A percentile compares a stretch with the other conserved stretches of the same genome.
Evolutionary conservation across 92 coral and sea anemone genomes (phyloP).

Genomic region (Actinostola sp.): DNA sequence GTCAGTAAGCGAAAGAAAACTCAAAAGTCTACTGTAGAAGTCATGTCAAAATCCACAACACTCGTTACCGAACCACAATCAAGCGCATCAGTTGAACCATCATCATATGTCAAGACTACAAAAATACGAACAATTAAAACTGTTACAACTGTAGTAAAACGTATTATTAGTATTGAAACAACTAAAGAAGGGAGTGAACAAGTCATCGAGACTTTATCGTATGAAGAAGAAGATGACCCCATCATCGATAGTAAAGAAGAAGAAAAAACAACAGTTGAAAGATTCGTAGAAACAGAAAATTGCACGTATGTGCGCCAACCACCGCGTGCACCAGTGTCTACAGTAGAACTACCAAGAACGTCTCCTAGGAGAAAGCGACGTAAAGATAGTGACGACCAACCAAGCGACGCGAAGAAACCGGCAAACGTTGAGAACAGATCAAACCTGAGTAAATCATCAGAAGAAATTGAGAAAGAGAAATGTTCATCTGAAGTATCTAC

Average conservation of each 20-base stretch:
- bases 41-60: too few relatives aligned
- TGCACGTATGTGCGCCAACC: constrained; percentile 20
- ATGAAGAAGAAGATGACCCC: constrained; percentile 55
- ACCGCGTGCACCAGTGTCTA: constrained; percentile 6
- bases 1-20: constrained; percentile 12
- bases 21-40: not conserved
- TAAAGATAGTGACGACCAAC: not conserved
- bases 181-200: constrained; percentile 50
- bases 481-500: not conserved
- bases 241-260: constrained; percentile 38
- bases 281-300: constrained; percentile 22
- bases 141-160: constrained; percentile 58
- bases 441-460: not conserved
- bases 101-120: constrained; percentile 50
- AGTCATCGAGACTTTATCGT: constrained; percentile 39
- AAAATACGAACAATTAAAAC: constrained; percentile 54
- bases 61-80: not conserved
- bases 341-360: not conserved
- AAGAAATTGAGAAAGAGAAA: not conserved
- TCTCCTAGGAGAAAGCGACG: constrained; percentile 14
- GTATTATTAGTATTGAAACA: constrained; percentile 48
- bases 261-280: constrained; percentile 33
- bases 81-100: not conserved
- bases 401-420: not conserved
- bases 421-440: not conserved